phyloP scores from a whole-genome alignment of 1,140 invertebrate genomes.

The Eupeodes corollae region DNA sequence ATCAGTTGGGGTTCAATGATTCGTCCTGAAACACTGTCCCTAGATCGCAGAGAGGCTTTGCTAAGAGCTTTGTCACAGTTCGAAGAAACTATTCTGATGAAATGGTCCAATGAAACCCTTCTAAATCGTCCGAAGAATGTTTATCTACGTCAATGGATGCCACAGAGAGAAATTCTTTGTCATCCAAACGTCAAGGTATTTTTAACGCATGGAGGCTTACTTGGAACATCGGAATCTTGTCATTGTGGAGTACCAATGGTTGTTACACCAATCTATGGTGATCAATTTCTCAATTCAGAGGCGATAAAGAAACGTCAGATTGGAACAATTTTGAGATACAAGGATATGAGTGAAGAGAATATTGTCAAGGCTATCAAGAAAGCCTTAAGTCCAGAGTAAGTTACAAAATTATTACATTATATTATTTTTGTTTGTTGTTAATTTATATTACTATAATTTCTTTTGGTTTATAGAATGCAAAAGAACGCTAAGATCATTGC shows the following conservation, averaged over 20 bases:
- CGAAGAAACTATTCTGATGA: slow-evolving; percentile 47
- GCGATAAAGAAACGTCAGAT: slow-evolving; percentile 45
- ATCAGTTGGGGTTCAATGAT: slow-evolving; percentile 41
- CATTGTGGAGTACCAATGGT: slow-evolving; percentile 61
- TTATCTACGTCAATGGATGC: slow-evolving; percentile 50
- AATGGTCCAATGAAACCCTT: slow-evolving; percentile 49
- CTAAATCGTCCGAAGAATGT: slow-evolving; percentile 47
- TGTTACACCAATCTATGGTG: slow-evolving; percentile 57
- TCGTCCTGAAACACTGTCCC: slow-evolving; percentile 45
- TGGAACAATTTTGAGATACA: slow-evolving; percentile 43
- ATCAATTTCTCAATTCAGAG: slow-evolving; percentile 50
- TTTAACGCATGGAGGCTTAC: slow-evolving; percentile 59
- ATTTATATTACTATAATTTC: too few species aligned
- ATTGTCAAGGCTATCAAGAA: slow-evolving; percentile 38
- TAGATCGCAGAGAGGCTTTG: slow-evolving; percentile 42
- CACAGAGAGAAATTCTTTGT: slow-evolving; percentile 56
- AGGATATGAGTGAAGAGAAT: slow-evolving; percentile 43
- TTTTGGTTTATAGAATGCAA: slow-evolving; percentile 32
- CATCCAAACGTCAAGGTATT: slow-evolving; percentile 55
- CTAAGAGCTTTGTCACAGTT: slow-evolving; percentile 45
- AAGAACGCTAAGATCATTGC: slow-evolving; percentile 38
- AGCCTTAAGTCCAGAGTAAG: slow-evolving; percentile 24
- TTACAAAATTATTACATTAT: background rate
- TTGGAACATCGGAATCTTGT: slow-evolving; percentile 61
- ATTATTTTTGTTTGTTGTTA: background rate